Conservation (phyloP, 2,113 vertebrate species). For the Verasper variegatus region DNA sequence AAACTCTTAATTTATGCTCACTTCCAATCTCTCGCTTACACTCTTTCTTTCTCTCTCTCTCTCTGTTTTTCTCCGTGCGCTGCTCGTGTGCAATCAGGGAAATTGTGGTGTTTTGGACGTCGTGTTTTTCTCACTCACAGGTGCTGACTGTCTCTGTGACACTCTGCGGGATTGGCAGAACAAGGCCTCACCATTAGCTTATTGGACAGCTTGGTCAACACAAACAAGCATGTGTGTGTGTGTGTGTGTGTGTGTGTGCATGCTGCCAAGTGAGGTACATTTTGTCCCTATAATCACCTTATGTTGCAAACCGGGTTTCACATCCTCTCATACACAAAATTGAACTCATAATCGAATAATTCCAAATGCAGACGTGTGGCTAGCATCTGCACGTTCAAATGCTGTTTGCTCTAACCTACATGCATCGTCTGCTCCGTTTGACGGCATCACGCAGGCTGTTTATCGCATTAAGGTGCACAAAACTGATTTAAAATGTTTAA, state of each 20-base stretch:
- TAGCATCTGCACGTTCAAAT: neutral
- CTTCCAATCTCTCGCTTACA: neutral
- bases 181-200: constrained; percentile 44
- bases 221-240: neutral
- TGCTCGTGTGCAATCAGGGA: constrained; percentile 28
- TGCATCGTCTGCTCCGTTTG: constrained; percentile 11
- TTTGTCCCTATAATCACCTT: constrained; percentile 16
- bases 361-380: constrained; percentile 7
- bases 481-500: constrained; percentile 17
- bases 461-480: constrained; percentile 19
- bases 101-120: constrained; percentile 34
- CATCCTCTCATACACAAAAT: neutral
- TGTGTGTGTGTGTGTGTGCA: neutral
- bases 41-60: neutral
- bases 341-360: neutral
- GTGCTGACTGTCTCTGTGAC: constrained; percentile 14
- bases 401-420: constrained; percentile 13
- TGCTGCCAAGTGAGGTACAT: constrained; percentile 4
- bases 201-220: constrained; percentile 45
- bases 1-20: constrained; percentile 3
- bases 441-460: constrained; percentile 5
- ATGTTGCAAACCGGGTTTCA: constrained; percentile 10
- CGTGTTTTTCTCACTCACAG: constrained; percentile 19
- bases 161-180: constrained; percentile 54
- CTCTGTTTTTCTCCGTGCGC: neutral